A percentile compares a stretch with the other conserved stretches of the same genome.
phyloP scores from a whole-genome alignment of 2,797 vertebrate genomes.

The Pogoniulus pusillus region DNA sequence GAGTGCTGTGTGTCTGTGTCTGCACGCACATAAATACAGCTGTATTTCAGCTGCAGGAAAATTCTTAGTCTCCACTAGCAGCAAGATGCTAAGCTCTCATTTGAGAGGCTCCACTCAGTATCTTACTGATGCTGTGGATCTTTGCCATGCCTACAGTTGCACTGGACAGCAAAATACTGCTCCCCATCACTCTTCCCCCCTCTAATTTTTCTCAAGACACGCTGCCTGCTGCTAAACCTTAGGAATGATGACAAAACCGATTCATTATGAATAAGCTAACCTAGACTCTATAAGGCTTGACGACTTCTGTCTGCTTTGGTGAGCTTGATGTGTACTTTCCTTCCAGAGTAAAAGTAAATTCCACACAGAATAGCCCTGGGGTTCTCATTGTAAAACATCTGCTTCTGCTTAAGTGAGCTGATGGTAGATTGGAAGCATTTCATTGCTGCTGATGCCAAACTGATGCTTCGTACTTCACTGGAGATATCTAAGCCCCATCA shows the following conservation, averaged over 20 bases:
- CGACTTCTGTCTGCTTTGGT: slow-evolving; percentile 17
- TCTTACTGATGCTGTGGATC: neutral
- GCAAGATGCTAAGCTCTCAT: neutral
- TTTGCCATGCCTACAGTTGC: neutral
- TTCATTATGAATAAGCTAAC: slow-evolving; percentile 25
- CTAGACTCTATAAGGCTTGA: neutral
- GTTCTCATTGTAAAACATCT: neutral
- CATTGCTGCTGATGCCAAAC: slow-evolving; percentile 35
- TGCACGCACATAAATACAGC: neutral
- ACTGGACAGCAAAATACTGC: neutral
- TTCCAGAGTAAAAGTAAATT: neutral
- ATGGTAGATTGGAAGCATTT: slow-evolving; percentile 24
- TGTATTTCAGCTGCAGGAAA: neutral
- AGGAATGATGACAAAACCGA: neutral
- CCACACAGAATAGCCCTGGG: neutral
- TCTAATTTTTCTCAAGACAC: neutral
- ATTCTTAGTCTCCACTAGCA: neutral
- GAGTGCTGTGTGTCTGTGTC: neutral
- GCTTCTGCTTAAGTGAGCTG: slow-evolving; percentile 23
- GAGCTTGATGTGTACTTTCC: slow-evolving; percentile 26
- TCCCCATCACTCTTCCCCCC: neutral
- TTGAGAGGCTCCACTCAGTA: neutral
- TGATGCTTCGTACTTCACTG: slow-evolving; percentile 24
- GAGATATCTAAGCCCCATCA: neutral
- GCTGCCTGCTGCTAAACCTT: neutral